A percentile compares a stretch with the other conserved stretches of the same genome.
Conservation (phyloP, 2,797 vertebrate genomes). For the Okamejei kenojei region DNA sequence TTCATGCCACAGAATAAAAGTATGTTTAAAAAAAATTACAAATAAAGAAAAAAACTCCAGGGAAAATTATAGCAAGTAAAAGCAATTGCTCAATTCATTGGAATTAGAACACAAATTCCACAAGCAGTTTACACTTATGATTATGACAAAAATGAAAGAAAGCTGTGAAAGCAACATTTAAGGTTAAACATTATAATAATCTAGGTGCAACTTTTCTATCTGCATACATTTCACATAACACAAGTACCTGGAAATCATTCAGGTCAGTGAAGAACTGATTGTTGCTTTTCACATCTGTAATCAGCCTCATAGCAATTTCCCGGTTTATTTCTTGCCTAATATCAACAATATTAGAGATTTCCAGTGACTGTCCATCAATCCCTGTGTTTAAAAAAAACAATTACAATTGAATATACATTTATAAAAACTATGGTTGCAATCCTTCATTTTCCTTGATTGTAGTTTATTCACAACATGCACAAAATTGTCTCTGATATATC, state of each 20-base stretch:
- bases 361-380: constrained; percentile 72
- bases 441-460: not conserved
- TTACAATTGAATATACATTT: constrained; percentile 34
- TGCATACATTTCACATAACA: not conserved
- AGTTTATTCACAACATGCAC: not conserved
- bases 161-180: not conserved
- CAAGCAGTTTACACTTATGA: not conserved
- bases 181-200: not conserved
- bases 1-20: not conserved
- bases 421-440: not conserved
- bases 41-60: not conserved
- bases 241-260: constrained; percentile 81
- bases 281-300: constrained; percentile 66
- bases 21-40: not conserved
- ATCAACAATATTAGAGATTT: constrained; percentile 80
- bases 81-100: not conserved
- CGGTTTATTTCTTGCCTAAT: constrained; percentile 77
- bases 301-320: constrained; percentile 80
- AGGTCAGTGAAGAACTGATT: constrained; percentile 80
- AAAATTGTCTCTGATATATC: not conserved
- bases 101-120: not conserved
- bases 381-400: constrained; percentile 56
- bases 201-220: not conserved
- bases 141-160: not conserved
- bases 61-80: not conserved